Conservation (phyloP, 2,113 vertebrate genomes). For the Cariama cristata region DNA sequence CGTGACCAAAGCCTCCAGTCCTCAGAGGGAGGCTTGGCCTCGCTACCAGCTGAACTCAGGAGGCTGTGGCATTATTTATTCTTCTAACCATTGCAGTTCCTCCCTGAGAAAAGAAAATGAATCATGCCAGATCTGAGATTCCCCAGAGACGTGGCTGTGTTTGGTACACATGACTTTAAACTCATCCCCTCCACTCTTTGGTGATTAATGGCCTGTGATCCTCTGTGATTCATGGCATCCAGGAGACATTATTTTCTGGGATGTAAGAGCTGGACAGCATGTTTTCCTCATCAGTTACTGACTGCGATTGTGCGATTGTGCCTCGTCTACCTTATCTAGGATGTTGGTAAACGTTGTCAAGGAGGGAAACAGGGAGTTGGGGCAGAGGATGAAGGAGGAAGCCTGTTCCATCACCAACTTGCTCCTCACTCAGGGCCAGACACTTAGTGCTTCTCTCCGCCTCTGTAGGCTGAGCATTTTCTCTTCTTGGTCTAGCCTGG, state of each 20-base stretch:
- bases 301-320: not conserved
- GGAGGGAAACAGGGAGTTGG: not conserved
- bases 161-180: conserved; percentile 29
- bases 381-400: not conserved
- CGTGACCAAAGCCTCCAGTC: not conserved
- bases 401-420: not conserved
- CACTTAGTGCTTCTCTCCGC: not conserved
- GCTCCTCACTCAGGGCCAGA: not conserved
- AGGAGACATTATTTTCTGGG: conserved; percentile 43
- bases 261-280: conserved; percentile 35
- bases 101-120: conserved; percentile 15
- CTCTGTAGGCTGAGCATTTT: not conserved
- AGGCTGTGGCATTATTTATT: conserved; percentile 8
- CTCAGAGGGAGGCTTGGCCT: not conserved
- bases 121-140: conserved; percentile 22
- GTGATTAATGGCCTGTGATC: conserved; percentile 52
- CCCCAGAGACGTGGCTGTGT: conserved; percentile 3
- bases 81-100: not conserved
- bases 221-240: not conserved
- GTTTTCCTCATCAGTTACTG: conserved; percentile 49
- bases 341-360: not conserved
- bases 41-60: not conserved
- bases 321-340: not conserved
- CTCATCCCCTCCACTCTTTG: not conserved
- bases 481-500: not conserved